These are phyloP conservation scores for Parotocinclus haroldoi DNA, from an alignment of 2,797 vertebrate genomes.

Conservation along the genomic window DNA sequence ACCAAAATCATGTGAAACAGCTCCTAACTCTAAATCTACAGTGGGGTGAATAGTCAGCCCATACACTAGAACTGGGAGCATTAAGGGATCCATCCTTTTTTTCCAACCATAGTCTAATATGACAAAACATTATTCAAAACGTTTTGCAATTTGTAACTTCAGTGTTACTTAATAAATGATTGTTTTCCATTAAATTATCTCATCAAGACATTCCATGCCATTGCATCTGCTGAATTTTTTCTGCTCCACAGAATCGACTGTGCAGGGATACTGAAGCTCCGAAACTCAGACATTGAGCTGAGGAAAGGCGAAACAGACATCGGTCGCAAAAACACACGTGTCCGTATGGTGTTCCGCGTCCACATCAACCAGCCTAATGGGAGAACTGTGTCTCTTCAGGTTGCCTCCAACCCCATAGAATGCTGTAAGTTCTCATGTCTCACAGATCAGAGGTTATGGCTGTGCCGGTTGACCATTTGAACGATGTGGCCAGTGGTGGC, in stretches of 20 bases:
- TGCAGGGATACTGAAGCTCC: constrained; percentile 91
- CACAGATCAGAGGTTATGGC: constrained; percentile 30
- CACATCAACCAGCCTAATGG: constrained; percentile 90
- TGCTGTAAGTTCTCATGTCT: constrained; percentile 83
- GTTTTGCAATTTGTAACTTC: not conserved
- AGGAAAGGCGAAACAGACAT: constrained; percentile 97
- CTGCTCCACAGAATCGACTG: constrained; percentile 84
- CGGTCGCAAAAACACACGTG: constrained; percentile 91
- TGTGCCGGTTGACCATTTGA: no score
- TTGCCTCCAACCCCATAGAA: constrained; percentile 90
- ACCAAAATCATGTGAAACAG: no score
- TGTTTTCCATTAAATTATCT: no score
- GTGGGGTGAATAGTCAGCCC: no score
- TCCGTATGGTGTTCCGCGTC: constrained; percentile 91
- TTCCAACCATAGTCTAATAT: no score
- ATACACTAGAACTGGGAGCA: no score
- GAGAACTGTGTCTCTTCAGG: constrained; percentile 87
- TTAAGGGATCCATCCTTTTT: no score
- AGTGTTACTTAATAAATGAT: no score
- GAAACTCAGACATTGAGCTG: constrained; percentile 95
- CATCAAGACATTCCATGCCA: no score
- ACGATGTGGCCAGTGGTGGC: no score
- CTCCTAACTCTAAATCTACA: no score
- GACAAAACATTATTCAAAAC: no score
- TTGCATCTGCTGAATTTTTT: not conserved